A percentile compares a stretch with the other conserved stretches of the same genome.
phyloP scores from a whole-genome alignment of 2,888 invertebrate species.

The Charanyca ferruginea region DNA sequence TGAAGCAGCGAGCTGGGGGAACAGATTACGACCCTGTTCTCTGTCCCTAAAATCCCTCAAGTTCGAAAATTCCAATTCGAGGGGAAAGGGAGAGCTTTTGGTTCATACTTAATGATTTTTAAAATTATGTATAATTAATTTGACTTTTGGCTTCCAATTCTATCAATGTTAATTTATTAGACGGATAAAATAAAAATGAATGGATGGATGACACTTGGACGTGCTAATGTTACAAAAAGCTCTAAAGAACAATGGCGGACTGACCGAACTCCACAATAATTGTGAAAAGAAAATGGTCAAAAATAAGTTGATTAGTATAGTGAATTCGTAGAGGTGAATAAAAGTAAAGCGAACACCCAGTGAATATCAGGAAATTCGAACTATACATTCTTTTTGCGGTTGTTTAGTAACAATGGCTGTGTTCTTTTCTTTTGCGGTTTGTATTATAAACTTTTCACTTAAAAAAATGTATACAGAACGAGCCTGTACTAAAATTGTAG shows the following conservation, averaged over 20 bases:
- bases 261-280: not conserved
- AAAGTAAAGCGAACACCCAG: constrained; percentile 25
- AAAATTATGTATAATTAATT: too few species aligned
- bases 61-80: too few species aligned
- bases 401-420: constrained; percentile 73
- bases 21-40: not conserved
- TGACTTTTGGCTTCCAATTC: not conserved
- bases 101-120: too few species aligned
- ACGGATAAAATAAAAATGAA: too few species aligned
- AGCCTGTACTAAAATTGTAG: constrained; percentile 1
- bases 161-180: not conserved
- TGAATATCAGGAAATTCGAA: constrained; percentile 60
- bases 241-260: not conserved
- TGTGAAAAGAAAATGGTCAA: not conserved
- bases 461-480: constrained; percentile 34
- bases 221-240: not conserved
- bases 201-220: too few species aligned
- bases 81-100: too few species aligned
- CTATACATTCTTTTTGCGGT: constrained; percentile 63
- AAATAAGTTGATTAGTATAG: not conserved
- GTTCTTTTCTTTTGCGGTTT: constrained; percentile 66
- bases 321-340: not conserved
- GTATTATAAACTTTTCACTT: constrained; percentile 66
- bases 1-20: too few species aligned
- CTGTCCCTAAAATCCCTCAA: too few species aligned